Percentiles rank a stretch among this genome's conserved stretches.
Conservation (phyloP, 2,888 invertebrate species). For the Cataglyphis altisquamis region DNA sequence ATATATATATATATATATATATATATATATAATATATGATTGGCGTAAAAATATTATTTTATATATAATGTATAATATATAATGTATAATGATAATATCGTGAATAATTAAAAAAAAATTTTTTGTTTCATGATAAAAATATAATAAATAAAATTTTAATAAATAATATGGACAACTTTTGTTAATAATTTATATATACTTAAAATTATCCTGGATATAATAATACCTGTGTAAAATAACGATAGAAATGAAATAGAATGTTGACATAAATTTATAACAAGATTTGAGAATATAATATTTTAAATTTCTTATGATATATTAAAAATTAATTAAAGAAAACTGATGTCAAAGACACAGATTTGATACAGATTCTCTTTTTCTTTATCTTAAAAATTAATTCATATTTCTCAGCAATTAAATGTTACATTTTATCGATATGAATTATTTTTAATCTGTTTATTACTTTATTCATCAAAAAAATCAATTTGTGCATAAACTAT, state of each 20-base stretch:
- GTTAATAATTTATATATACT: not conserved
- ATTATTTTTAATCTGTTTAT: not conserved
- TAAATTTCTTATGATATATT: not conserved
- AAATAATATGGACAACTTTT: not conserved
- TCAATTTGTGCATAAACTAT: not conserved
- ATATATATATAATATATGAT: not conserved
- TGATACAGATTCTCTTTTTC: too few relatives aligned
- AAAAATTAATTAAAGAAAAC: not conserved
- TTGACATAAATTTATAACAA: not conserved
- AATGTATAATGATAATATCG: not conserved
- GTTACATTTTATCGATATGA: too few relatives aligned
- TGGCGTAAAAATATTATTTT: not conserved
- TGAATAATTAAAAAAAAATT: not conserved
- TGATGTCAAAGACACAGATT: not conserved
- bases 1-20: not conserved
- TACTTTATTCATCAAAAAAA: not conserved
- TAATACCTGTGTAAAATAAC: not conserved
- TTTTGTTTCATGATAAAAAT: not conserved
- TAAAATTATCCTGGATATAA: not conserved
- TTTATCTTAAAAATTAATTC: too few relatives aligned
- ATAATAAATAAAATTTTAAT: not conserved
- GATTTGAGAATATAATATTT: not conserved
- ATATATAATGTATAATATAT: too few relatives aligned
- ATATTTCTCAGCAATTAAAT: not conserved
- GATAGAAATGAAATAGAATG: not conserved